Conservation (phyloP, 2,113 vertebrate species). For the Nanger granti region DNA sequence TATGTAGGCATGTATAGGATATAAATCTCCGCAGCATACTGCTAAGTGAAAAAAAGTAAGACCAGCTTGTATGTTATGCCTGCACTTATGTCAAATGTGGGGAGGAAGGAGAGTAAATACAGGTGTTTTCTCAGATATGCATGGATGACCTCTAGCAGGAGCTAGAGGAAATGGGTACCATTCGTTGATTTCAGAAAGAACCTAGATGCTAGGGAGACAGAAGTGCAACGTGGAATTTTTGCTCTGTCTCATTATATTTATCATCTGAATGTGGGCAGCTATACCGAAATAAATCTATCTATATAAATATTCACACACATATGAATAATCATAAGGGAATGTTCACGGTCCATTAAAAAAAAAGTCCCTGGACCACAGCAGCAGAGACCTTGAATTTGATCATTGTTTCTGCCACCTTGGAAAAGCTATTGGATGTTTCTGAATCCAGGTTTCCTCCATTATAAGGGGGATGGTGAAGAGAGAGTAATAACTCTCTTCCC, state of each 20-base stretch:
- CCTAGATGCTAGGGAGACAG: neutral
- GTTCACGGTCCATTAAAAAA: neutral
- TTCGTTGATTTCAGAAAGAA: neutral
- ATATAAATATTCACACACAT: neutral
- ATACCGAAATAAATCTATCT: neutral
- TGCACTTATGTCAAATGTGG: neutral
- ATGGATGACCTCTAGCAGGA: neutral
- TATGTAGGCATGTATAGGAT: neutral
- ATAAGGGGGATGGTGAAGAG: rapidly evolving
- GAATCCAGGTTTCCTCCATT: neutral
- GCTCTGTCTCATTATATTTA: too few species aligned
- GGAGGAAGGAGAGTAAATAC: neutral
- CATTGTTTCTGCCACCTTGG: neutral
- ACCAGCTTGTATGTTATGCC: too few species aligned
- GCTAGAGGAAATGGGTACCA: neutral
- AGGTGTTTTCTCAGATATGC: neutral
- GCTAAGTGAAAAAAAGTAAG: neutral
- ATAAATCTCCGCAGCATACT: neutral
- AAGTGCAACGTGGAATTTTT: neutral
- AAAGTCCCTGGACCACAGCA: neutral
- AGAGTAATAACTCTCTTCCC: neutral
- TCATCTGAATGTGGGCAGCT: neutral
- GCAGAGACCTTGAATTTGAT: neutral
- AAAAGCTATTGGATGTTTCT: neutral
- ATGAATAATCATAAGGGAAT: neutral